Evolutionary conservation across 2,888 invertebrate species (phyloP), one percentile per base, ranked within the genome.

Genomic region (Drosophila setosimentum): DNA sequence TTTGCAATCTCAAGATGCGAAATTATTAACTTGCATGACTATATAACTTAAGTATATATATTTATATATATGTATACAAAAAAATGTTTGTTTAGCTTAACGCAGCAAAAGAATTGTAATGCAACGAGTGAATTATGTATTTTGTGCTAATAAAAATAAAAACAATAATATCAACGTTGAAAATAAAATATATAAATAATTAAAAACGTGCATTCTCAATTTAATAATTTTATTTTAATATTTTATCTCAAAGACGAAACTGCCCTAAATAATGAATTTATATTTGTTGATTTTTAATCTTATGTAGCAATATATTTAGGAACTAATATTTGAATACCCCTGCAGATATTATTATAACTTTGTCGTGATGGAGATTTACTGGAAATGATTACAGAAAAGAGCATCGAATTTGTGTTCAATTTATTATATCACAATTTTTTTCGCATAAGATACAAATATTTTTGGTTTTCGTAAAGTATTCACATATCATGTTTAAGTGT

Each of bases 121-220:
- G 49, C 63, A 75, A 74, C 78, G 85, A 85, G 87, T 87, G 87
- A 87, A 83, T 85, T 71, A 70, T 68, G 77, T 83, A 85, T 87
- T 85, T 87, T 85, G 85, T 78, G 83, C 82, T 80, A 68, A 60
- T 55, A 60, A 68, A 55, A 71, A 66, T 77, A 64, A 55, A 63
- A 65, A n/a, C n/a, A 53, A 24, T 40, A 60, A 68, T 76, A 73
- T 73, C 60, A 62, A 79, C 72, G 70, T 45, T 30, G 21, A 57
- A 30, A 53, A 54, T 27, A 40, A 61, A 55, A 27, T 55, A n/a
- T 54, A 11, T 27, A 6, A 27, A 37, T 35, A 55, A n/a, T 27
- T 37, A 27, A 27, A 37, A 33, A 40, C n/a, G 24, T 61, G 30
- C 18, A 24, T 48, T 59, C 18, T 45, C 24, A 13, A 21, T 51